Percentiles rank a stretch among this genome's conserved stretches.
Evolutionary conservation across 2,888 invertebrate genomes (phyloP).

Genomic region (Drosophila mettleri): DNA sequence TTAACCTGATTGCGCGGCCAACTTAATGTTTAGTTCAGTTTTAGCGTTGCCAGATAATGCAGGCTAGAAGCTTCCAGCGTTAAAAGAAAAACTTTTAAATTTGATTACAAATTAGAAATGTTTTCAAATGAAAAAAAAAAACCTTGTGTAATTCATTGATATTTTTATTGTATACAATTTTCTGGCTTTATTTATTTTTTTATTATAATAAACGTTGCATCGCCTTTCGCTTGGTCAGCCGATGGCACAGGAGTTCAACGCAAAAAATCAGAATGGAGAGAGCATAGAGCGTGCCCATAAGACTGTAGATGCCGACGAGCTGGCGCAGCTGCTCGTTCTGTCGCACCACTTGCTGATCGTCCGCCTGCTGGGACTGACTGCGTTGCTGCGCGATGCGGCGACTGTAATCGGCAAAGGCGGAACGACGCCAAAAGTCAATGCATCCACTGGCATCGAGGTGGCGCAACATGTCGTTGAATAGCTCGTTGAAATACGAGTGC

Average conservation of each 20-base stretch:
- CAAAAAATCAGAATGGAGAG: slow-evolving; percentile 38
- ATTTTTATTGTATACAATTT: neutral
- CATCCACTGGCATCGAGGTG: slow-evolving; percentile 61
- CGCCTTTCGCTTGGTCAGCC: neutral
- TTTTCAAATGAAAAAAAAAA: neutral
- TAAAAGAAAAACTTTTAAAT: neutral
- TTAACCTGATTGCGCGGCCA: neutral
- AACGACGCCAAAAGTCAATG: slow-evolving; percentile 52
- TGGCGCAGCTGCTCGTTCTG: slow-evolving; percentile 25
- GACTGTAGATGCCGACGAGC: slow-evolving; percentile 42
- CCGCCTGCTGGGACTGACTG: neutral
- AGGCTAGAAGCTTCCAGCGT: neutral
- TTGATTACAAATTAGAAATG: neutral
- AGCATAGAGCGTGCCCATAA: slow-evolving; percentile 43
- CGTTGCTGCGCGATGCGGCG: neutral
- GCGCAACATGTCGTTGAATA: slow-evolving; percentile 52
- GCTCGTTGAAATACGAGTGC: slow-evolving; percentile 68
- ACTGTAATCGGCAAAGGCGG: slow-evolving; percentile 29
- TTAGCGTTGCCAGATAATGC: neutral
- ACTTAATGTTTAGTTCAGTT: neutral
- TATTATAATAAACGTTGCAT: neutral
- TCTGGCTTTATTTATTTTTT: too few relatives aligned
- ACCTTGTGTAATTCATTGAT: neutral
- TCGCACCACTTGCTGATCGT: slow-evolving; percentile 1
- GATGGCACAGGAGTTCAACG: slow-evolving; percentile 31